Evolutionary conservation across 2,797 vertebrate species (phyloP).

Genomic region (Melanotaenia parkinsoni): DNA sequence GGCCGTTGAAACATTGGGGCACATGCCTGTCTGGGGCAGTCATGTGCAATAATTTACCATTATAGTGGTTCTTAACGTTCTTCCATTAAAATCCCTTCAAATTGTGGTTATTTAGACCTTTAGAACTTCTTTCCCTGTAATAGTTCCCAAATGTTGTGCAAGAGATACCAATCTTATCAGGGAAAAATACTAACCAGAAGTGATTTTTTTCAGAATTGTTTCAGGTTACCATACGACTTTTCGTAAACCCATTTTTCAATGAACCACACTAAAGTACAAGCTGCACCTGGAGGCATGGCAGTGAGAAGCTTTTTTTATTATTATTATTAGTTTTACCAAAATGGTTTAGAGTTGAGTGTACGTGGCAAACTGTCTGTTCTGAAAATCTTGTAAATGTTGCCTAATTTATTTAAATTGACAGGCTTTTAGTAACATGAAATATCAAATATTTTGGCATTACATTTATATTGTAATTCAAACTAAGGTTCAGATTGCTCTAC

Average conservation of each 20-base stretch:
- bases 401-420: constrained; percentile 1
- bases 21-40: constrained; percentile 49
- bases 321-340: constrained; percentile 16
- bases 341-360: constrained; percentile 17
- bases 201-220: constrained; percentile 23
- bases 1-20: constrained; percentile 47
- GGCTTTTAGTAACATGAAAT: constrained; percentile 27
- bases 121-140: constrained; percentile 61
- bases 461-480: constrained; percentile 23
- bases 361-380: constrained; percentile 16
- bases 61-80: constrained; percentile 43
- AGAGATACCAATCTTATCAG: constrained; percentile 69
- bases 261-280: constrained; percentile 36
- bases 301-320: background rate
- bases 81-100: constrained; percentile 67
- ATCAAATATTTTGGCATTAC: constrained; percentile 24
- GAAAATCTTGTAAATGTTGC: constrained; percentile 20
- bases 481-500: constrained; percentile 28
- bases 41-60: constrained; percentile 51
- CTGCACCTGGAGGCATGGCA: constrained; percentile 42
- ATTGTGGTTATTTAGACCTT: constrained; percentile 67
- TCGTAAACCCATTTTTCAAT: constrained; percentile 64
- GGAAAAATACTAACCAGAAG: constrained; percentile 52
- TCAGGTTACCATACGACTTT: constrained; percentile 60
- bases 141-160: constrained; percentile 69